phyloP scores from a whole-genome alignment of 1,140 invertebrate species.

The Metopolophium dirhodum region DNA sequence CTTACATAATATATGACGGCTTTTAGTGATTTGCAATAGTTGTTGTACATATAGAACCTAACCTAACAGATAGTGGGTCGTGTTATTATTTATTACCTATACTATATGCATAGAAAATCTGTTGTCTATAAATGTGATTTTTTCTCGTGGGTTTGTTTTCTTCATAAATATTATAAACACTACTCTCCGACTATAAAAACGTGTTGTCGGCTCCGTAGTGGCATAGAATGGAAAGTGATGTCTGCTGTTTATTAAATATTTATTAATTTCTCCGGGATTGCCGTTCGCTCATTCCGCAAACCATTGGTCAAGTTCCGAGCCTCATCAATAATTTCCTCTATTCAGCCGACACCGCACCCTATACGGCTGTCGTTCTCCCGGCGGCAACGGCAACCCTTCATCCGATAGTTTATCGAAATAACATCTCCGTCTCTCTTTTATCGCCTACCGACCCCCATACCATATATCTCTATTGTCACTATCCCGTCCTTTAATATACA shows the following conservation, averaged over 20 bases:
- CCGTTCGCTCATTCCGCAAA: constrained; percentile 20
- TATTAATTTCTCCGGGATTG: constrained; percentile 29
- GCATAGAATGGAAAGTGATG: not conserved
- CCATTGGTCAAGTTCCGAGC: constrained; percentile 31
- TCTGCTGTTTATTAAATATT: constrained; percentile 31
- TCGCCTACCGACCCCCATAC: not conserved
- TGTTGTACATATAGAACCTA: not conserved
- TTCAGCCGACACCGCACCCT: not conserved
- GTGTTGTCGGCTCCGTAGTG: not conserved
- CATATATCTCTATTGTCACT: constrained; percentile 17
- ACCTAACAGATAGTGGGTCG: not conserved
- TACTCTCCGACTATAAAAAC: constrained; percentile 16
- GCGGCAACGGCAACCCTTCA: constrained; percentile 27
- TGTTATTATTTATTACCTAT: not conserved
- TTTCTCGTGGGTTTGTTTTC: not conserved
- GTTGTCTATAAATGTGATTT: constrained; percentile 16
- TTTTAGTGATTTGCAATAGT: not conserved
- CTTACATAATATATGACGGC: not conserved
- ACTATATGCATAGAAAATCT: not conserved
- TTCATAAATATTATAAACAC: constrained; percentile 18
- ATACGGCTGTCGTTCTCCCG: not conserved
- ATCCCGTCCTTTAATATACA: constrained; percentile 35
- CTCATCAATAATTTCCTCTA: constrained; percentile 52
- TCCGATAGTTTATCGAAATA: constrained; percentile 54
- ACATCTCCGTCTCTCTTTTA: constrained; percentile 53